Evolutionary conservation across 2,888 invertebrate genomes (phyloP), one percentile per base, ranked within the genome.

Genomic region (Lasioglossum lativentre): DNA sequence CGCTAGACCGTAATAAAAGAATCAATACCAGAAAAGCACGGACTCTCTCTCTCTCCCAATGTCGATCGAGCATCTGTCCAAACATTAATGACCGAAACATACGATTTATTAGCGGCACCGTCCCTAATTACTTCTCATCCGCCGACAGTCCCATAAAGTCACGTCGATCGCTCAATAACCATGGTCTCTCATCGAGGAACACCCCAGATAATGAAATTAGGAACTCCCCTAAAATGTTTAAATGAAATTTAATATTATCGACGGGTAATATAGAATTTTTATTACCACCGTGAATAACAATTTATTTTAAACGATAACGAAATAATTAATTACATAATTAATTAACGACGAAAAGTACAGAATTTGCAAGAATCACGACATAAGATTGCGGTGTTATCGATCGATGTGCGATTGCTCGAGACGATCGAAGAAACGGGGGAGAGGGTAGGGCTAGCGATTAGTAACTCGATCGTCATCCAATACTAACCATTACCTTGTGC

Each of bases 71-170:
- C 81, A 81, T 81, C 81, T 78, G 83, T 79, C 59, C 83, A 52
- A 63, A 66, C 83, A 78, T 84, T 72, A 70, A 42, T 68, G 52
- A 63, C 68, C 34, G 75, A 77, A 56, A 80, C 27, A 70, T 74
- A 68, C 73, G 63, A 80, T 78, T 83, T 72, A 80, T 88, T 27
- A 14, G 30, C 74, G 38, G 10, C 66, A n/a, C 45, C 73, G 56
- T 45, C 68, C 75, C 63, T 83, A 87, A 86, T 88, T 88, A 79
- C 77, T 75, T 42, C 47, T 40, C 40, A 75, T 66, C 45, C 66
- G 47, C 68, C 63, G 71, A 75, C 45, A 52, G 52, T 56, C 27
- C 68, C 12, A 14, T n/a, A 23, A 23, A 38, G 12, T 38, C 68
- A 68, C 38, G 68, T 12, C 8, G 5, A 19, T 34, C 30, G 34